Percentiles rank a stretch among this genome's conserved stretches.
Conservation (phyloP, 2,113 vertebrate genomes). For the Phasianus colchicus region DNA sequence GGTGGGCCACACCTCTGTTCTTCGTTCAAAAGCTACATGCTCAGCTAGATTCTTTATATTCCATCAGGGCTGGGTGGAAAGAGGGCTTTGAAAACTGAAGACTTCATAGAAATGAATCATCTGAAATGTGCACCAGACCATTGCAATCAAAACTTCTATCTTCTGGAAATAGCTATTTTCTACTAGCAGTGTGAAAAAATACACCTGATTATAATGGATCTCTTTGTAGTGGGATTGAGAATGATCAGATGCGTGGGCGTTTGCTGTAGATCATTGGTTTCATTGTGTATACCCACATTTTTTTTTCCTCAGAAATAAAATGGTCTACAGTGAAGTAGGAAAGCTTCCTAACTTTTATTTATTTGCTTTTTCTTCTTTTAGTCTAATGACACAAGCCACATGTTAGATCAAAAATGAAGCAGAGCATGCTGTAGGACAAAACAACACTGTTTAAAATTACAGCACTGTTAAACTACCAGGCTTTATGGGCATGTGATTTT, state of each 20-base stretch:
- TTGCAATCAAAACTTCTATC: neutral
- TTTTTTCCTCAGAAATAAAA: neutral
- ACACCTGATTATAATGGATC: neutral
- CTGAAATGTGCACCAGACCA: neutral
- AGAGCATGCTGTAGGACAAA: neutral
- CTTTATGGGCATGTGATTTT: neutral
- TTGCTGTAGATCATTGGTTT: neutral
- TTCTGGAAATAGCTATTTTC: neutral
- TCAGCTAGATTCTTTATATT: neutral
- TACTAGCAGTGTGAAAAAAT: neutral
- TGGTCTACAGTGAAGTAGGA: neutral
- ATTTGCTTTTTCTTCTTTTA: neutral
- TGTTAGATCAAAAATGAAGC: neutral
- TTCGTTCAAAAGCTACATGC: neutral
- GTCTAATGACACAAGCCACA: neutral
- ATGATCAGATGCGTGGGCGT: neutral
- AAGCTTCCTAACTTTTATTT: neutral
- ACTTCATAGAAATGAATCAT: neutral
- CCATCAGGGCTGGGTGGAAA: neutral
- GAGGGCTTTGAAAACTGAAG: neutral
- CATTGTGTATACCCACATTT: neutral
- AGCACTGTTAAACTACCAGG: neutral
- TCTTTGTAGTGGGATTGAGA: neutral
- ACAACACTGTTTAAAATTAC: neutral
- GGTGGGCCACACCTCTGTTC: neutral